Evolutionary conservation across 2,797 vertebrate genomes (phyloP).

Genomic region (Gambusia yucatana): DNA sequence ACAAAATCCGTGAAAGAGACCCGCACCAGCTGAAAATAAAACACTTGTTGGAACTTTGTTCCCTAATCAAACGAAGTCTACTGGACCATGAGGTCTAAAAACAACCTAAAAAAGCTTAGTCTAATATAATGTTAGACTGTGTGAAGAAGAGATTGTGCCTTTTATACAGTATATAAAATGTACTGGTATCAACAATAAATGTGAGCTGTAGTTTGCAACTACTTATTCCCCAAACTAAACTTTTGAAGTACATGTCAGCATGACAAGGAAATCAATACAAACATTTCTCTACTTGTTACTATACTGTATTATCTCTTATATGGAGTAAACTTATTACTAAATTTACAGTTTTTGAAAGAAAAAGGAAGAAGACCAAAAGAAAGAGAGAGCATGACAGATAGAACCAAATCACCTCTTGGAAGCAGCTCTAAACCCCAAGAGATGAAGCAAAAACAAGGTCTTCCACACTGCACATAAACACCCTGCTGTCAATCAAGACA

Average conservation of each 20-base stretch:
- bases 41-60: too few relatives aligned
- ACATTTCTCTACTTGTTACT: constrained; percentile 11
- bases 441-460: constrained; percentile 57
- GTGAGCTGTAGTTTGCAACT: neutral
- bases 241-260: neutral
- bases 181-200: neutral
- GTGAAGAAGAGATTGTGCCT: neutral
- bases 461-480: constrained; percentile 59
- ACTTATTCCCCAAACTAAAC: neutral
- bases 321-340: constrained; percentile 3
- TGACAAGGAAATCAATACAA: neutral
- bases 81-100: too few relatives aligned
- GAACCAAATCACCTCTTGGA: constrained; percentile 39
- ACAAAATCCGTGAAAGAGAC: too few relatives aligned
- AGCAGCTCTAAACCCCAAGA: constrained; percentile 42
- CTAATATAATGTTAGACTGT: neutral
- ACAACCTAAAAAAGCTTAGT: neutral
- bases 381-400: constrained; percentile 12
- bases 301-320: neutral
- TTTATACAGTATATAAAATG: too few relatives aligned
- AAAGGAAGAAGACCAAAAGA: neutral
- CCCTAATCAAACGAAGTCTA: too few relatives aligned
- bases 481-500: constrained; percentile 70
- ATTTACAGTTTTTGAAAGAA: constrained; percentile 21
- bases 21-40: too few relatives aligned